phyloP scores from a whole-genome alignment of 2,888 invertebrate genomes.

The Drosophila meridionalis region DNA sequence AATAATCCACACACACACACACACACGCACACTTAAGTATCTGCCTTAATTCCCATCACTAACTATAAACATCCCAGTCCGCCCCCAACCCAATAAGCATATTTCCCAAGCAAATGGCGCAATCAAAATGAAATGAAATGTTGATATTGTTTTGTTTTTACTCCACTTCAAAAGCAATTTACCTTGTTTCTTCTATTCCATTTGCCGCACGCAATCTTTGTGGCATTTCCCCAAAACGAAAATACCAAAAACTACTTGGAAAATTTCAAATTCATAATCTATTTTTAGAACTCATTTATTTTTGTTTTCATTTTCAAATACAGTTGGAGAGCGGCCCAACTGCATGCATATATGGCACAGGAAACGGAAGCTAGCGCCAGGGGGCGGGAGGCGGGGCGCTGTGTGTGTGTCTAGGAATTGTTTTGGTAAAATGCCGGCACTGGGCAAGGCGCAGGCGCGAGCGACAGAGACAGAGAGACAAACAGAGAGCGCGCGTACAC shows the following conservation, averaged over 20 bases:
- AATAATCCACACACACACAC: constrained; percentile 7
- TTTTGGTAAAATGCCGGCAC: constrained; percentile 76
- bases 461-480: constrained; percentile 27
- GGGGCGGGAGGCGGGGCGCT: background rate
- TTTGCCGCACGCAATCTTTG: constrained; percentile 31
- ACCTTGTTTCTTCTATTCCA: constrained; percentile 57
- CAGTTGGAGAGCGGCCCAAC: constrained; percentile 13
- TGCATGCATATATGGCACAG: constrained; percentile 40
- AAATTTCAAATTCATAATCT: constrained; percentile 48
- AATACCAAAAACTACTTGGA: constrained; percentile 31
- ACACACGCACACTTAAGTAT: background rate
- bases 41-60: background rate
- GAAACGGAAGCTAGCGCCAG: constrained; percentile 47
- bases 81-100: constrained; percentile 5
- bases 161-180: constrained; percentile 74
- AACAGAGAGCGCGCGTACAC: constrained; percentile 6
- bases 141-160: constrained; percentile 43
- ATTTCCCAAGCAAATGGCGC: constrained; percentile 51
- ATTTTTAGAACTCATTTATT: constrained; percentile 63
- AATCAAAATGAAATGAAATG: constrained; percentile 48
- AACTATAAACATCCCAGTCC: background rate
- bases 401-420: constrained; percentile 16
- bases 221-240: constrained; percentile 34
- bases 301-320: constrained; percentile 45
- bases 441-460: constrained; percentile 65